Evolutionary conservation across 2,113 vertebrate genomes (phyloP).

Genomic region (Sisor rabdophorus): DNA sequence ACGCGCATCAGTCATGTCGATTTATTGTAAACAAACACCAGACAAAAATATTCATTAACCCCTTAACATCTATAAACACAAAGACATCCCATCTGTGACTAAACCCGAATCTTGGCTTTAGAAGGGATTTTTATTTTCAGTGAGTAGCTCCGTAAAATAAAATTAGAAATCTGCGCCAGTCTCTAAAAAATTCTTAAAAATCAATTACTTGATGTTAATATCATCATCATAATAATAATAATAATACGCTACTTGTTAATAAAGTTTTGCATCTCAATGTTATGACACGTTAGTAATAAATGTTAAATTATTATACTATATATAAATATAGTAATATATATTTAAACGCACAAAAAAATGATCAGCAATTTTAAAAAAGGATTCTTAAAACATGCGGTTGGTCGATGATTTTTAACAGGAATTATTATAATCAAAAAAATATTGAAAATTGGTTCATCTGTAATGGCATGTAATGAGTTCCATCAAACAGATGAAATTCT

Average conservation of each 20-base stretch:
- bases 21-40: neutral
- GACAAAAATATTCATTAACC: neutral
- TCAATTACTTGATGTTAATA: neutral
- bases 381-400: too few species aligned
- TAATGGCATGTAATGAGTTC: too few species aligned
- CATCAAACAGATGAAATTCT: too few species aligned
- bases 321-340: too few species aligned
- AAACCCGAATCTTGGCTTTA: neutral
- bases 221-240: too few species aligned
- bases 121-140: neutral
- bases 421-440: too few species aligned
- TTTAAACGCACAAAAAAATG: neutral
- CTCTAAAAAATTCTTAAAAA: too few species aligned
- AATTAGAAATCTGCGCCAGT: neutral
- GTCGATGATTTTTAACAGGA: too few species aligned
- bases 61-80: neutral
- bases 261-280: neutral
- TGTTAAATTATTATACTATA: neutral
- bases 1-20: constrained; percentile 5
- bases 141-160: neutral
- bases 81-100: too few species aligned
- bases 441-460: too few species aligned
- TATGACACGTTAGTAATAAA: neutral
- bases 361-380: neutral
- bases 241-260: neutral